phyloP scores from a whole-genome alignment of 92 coral and sea anemone species.

The Bergia puertoricense region DNA sequence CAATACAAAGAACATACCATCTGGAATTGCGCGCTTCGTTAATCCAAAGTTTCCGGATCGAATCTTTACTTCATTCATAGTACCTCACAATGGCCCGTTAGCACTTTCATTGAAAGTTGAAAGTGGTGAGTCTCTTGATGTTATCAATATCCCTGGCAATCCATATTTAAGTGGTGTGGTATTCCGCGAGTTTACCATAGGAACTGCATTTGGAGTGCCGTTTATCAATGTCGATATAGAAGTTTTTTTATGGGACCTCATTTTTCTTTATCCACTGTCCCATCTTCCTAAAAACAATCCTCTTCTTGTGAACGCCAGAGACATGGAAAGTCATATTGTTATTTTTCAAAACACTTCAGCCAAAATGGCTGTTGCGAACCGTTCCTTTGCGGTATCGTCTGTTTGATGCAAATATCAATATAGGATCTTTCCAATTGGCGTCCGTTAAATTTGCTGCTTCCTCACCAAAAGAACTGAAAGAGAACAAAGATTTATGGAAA shows the following conservation, averaged over 20 bases:
- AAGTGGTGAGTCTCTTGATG: slow-evolving; percentile 50
- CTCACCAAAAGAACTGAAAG: slow-evolving; percentile 55
- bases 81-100: slow-evolving; percentile 60
- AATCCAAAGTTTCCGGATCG: slow-evolving; percentile 58
- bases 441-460: slow-evolving; percentile 63
- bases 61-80: slow-evolving; percentile 41
- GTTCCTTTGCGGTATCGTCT: slow-evolving; percentile 58
- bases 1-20: slow-evolving; percentile 58
- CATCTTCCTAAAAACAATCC: slow-evolving; percentile 61
- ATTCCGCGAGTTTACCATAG: slow-evolving; percentile 55
- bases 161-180: slow-evolving; percentile 48
- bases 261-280: slow-evolving; percentile 58
- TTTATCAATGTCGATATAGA: slow-evolving; percentile 55
- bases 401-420: slow-evolving; percentile 42
- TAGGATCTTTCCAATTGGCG: slow-evolving; percentile 52
- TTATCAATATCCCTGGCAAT: slow-evolving; percentile 24
- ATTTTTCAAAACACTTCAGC: slow-evolving; percentile 57
- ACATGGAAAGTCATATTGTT: slow-evolving; percentile 65
- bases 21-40: slow-evolving; percentile 52
- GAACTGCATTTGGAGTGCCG: slow-evolving; percentile 59
- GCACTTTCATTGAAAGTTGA: slow-evolving; percentile 50
- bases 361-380: slow-evolving; percentile 56
- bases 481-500: slow-evolving; percentile 56
- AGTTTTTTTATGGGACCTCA: slow-evolving; percentile 55
- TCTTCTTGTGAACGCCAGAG: slow-evolving; percentile 53